Evolutionary conservation across 2,888 invertebrate species (phyloP), one percentile per base, ranked within the genome.

Genomic region (Amiota minor): DNA sequence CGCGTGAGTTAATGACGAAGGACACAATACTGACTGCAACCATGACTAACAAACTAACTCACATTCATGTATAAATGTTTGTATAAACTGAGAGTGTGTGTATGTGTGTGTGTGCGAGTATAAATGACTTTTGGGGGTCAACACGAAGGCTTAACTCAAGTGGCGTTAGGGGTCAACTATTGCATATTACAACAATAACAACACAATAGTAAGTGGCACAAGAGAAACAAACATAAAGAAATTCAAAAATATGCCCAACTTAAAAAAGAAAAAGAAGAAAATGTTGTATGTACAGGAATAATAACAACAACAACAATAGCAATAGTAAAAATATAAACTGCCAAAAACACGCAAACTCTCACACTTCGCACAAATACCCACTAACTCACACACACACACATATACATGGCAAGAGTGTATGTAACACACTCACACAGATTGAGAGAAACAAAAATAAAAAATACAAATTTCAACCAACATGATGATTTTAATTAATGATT

Each of bases 401-500:
- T n/a, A n/a, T n/a, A n/a, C n/a, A n/a, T n/a, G n/a, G n/a, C n/a
- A n/a, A n/a, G n/a, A n/a, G n/a, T n/a, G n/a, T n/a, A n/a, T 45
- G 62, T 61, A 67, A n/a, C 65, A 67, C 55, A 65, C 6, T 20
- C 35, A 50, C 68, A 72, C 53, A 56, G 23, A 67, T 61, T 62
- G 55, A 45, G 16, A 62, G 16, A 71, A 35, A 70, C 53, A 6
- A n/a, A 56, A n/a, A 56, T n/a, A 55, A 50, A n/a, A 16, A 56
- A 72, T n/a, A n/a, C 6, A 35, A 35, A 35, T 35, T 35, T 6
- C 35, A 35, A 35, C 2, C 35, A 35, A 35, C 35, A 35, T 35
- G 35, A 68, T 49, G 11, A 68, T 50, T 68, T 68, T 68, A 68
- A 68, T 68, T 50, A 67, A 68, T 68, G 50, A 68, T 68, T 68